Base-by-base conservation (phyloP, 1,140 invertebrate species). In the Bactericera cockerelli region DNA sequence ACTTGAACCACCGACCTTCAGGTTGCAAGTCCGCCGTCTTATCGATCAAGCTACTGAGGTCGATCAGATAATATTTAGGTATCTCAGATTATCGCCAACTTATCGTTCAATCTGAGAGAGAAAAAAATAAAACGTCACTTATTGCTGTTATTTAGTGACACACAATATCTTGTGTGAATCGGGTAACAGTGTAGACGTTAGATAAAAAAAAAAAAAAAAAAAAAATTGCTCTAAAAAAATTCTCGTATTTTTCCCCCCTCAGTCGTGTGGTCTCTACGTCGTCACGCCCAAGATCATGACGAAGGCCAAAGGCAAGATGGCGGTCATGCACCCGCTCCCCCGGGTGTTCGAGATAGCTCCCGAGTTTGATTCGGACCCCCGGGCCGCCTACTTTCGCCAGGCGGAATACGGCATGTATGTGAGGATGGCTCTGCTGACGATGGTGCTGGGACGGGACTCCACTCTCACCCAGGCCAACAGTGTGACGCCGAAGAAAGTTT, bases 301-400 rank as follows among this genome's bases (percentile, higher is more conserved):
- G 0, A 79, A 80, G 31, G 94, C 95, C 0, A 94, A 95, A 64
- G 83, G 83, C 61, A 85, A 83, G 62, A 97, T 96, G 83, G 84
- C 95, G 2, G 94, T 99, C 0, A 88, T 99, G 83, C 97, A 99
- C 75, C 97, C 97, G 0, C 70, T 99, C 36, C 97, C 97, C 0
- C 79, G 97, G 57, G 82, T 95, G 0, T 83, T 87, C 69, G 97
- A 99, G 75, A 98, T 99, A 60, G 91, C 85, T 63, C 77, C 84
- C 1, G 89, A 94, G 63, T 88, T 99, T 64, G 97, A 99, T 70
- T 83, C 81, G 0, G 97, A 99, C 76, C 92, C 93, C 0, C 73
- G 96, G 55, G 95, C 96, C 1, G 96, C 94, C 0, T 99, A 99
- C 72, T 99, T 99, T 77, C 77, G 96, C 21, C 97, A 99, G 76